A percentile compares a stretch with the other conserved stretches of the same genome.
Evolutionary conservation across 2,797 vertebrate species (phyloP).

Genomic region (Takifugu rubripes): DNA sequence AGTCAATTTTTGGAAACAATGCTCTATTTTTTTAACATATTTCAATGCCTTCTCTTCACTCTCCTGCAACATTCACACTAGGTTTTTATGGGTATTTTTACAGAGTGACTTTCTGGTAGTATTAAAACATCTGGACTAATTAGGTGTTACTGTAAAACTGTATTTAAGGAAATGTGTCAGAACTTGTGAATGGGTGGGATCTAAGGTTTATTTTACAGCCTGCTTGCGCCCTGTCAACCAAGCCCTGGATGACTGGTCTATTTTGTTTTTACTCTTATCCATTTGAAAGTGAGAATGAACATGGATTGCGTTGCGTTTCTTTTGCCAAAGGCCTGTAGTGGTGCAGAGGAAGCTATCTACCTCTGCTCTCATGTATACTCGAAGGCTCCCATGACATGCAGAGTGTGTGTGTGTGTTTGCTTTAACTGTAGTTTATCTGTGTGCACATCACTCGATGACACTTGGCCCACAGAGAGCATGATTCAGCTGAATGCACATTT

Average conservation of each 20-base stretch:
- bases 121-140: conserved; percentile 70
- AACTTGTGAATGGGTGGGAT: conserved; percentile 16
- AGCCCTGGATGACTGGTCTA: conserved; percentile 56
- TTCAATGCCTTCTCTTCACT: conserved; percentile 7
- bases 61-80: neutral
- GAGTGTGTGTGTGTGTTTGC: neutral
- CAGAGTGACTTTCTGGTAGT: conserved; percentile 31
- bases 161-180: conserved; percentile 58
- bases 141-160: conserved; percentile 62
- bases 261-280: conserved; percentile 61
- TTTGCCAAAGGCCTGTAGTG: conserved; percentile 53
- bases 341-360: conserved; percentile 54
- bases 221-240: conserved; percentile 53
- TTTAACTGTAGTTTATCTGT: conserved; percentile 34
- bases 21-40: conserved; percentile 8
- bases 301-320: conserved; percentile 42
- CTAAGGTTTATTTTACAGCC: conserved; percentile 40
- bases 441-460: conserved; percentile 11
- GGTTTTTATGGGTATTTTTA: conserved; percentile 38
- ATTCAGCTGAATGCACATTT: conserved; percentile 13
- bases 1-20: no score
- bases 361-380: conserved; percentile 41
- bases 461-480: conserved; percentile 8
- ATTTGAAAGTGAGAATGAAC: conserved; percentile 22
- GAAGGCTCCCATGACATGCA: no score